These are phyloP conservation scores for Microcebus jonahi DNA, from an alignment of 2,113 vertebrate species.

Conservation along the genomic window DNA sequence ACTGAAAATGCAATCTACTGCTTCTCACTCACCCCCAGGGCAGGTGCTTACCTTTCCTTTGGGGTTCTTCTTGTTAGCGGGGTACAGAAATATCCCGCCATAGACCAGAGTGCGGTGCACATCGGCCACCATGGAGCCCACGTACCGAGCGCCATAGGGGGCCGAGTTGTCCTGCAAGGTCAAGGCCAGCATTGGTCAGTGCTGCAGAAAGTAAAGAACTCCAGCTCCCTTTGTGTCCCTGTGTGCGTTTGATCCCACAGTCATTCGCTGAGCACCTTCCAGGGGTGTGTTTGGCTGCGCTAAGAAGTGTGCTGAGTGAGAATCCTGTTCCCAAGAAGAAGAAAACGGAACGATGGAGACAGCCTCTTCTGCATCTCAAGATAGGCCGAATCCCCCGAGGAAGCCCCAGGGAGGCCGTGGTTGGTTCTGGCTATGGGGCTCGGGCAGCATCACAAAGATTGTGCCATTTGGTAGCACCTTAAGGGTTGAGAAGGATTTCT, in stretches of 20 bases:
- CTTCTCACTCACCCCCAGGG: neutral
- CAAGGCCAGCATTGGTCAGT: neutral
- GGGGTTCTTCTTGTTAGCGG: slow-evolving; percentile 94
- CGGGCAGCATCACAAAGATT: no score
- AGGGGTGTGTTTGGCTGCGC: rapidly evolving
- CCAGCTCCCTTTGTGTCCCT: neutral
- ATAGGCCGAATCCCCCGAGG: no score
- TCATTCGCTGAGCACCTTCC: neutral
- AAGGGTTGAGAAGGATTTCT: no score
- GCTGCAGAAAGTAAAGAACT: neutral
- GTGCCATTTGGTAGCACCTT: no score
- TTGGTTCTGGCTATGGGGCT: no score
- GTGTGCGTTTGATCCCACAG: neutral
- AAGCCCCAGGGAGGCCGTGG: no score
- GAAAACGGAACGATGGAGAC: no score
- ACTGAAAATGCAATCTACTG: neutral
- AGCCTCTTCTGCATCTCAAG: no score
- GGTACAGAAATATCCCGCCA: slow-evolving; percentile 97
- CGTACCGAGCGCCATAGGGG: slow-evolving; percentile 92
- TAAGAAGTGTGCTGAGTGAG: neutral
- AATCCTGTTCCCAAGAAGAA: no score
- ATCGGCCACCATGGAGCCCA: slow-evolving; percentile 98
- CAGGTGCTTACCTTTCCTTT: slow-evolving; percentile 93
- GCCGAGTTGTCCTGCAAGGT: slow-evolving; percentile 90
- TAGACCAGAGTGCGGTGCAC: slow-evolving; percentile 98